Evolutionary conservation across 2,888 invertebrate genomes (phyloP).

Genomic region (Drosophila sordidula): DNA sequence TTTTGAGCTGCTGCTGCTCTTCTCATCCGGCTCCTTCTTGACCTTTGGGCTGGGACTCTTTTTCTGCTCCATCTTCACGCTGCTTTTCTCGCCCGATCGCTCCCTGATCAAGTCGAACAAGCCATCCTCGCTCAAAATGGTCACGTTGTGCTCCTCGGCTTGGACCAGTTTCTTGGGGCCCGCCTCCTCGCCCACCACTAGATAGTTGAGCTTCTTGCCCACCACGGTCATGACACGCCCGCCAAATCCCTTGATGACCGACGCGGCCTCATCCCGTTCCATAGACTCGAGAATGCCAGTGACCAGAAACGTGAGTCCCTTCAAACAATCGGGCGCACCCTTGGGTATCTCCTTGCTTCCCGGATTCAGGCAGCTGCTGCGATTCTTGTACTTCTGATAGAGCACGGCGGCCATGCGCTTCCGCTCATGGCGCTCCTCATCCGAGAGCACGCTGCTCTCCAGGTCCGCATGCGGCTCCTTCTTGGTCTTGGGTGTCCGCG

Average conservation of each 20-base stretch:
- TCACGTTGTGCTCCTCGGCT: conserved; percentile 89
- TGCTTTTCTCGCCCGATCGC: conserved; percentile 85
- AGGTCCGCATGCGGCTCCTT: conserved; percentile 66
- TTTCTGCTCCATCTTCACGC: conserved; percentile 4
- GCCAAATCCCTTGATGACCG: conserved; percentile 91
- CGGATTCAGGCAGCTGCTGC: conserved; percentile 92
- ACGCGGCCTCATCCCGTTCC: conserved; percentile 92
- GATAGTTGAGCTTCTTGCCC: conserved; percentile 92
- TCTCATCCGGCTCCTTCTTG: conserved; percentile 13
- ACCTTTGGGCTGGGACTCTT: conserved; percentile 12
- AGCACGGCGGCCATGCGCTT: conserved; percentile 88
- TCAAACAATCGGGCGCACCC: conserved; percentile 90
- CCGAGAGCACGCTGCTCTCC: conserved; percentile 84
- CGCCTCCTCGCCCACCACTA: conserved; percentile 93
- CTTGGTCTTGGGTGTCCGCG: conserved; percentile 52
- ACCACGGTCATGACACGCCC: conserved; percentile 91
- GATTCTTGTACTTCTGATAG: conserved; percentile 91
- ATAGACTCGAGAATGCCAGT: conserved; percentile 96
- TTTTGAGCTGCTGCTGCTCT: conserved; percentile 8
- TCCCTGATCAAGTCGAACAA: conserved; percentile 91
- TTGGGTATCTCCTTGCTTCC: conserved; percentile 94
- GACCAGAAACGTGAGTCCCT: conserved; percentile 89
- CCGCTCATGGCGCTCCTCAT: conserved; percentile 89
- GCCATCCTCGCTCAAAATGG: conserved; percentile 92
- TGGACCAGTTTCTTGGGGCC: conserved; percentile 94